phyloP scores from a whole-genome alignment of 2,113 vertebrate genomes.

The Aythya baeri region DNA sequence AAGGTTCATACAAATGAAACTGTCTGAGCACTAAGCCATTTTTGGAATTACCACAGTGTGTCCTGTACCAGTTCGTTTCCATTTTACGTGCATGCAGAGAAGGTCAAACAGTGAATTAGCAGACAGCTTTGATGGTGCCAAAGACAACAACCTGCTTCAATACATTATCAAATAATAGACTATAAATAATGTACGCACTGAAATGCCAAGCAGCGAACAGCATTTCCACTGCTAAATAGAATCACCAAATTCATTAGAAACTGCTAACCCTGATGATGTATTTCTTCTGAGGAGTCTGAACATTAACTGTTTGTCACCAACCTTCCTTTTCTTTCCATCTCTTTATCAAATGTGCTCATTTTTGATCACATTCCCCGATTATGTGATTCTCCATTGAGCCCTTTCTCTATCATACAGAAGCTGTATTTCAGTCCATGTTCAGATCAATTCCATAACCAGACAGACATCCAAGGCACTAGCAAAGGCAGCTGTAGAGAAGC shows the following conservation, averaged over 20 bases:
- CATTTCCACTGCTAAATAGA: conserved; percentile 46
- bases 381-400: background rate
- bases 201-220: conserved; percentile 61
- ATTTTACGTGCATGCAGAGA: conserved; percentile 33
- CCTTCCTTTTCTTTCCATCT: background rate
- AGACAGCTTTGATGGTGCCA: conserved; percentile 54
- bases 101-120: conserved; percentile 61
- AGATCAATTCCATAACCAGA: background rate
- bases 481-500: background rate
- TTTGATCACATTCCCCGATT: background rate
- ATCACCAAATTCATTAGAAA: conserved; percentile 9
- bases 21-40: background rate
- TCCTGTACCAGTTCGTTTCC: background rate
- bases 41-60: background rate
- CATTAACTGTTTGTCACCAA: conserved; percentile 2
- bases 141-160: conserved; percentile 55
- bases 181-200: conserved; percentile 60
- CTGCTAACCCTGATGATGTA: background rate
- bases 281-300: background rate
- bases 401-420: background rate
- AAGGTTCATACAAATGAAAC: background rate
- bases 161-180: conserved; percentile 63
- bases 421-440: background rate
- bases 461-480: background rate
- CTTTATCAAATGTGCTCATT: background rate